These are phyloP conservation scores for Lysandra bellargus DNA, from an alignment of 2,888 invertebrate genomes.

Conservation along the genomic window DNA sequence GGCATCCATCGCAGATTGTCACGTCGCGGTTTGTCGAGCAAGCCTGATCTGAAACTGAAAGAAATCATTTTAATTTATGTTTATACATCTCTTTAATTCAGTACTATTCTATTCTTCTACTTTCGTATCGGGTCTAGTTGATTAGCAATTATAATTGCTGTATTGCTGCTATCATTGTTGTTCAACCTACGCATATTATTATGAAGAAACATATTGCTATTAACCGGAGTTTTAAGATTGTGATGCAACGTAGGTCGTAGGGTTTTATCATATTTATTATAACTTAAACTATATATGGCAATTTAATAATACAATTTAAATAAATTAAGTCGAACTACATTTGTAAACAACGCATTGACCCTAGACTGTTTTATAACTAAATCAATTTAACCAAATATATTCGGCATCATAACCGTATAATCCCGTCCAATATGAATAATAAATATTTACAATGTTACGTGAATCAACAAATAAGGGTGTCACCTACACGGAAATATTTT, in stretches of 20 bases:
- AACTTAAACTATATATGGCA: not conserved
- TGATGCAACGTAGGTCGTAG: constrained; percentile 11
- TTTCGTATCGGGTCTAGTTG: not conserved
- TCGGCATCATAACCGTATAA: constrained; percentile 2
- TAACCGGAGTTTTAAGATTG: not conserved
- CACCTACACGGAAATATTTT: not conserved
- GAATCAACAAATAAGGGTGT: not conserved
- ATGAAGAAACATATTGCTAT: not conserved
- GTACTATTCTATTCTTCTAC: too few relatives aligned
- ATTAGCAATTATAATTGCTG: not conserved
- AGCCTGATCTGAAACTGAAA: not conserved
- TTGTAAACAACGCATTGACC: constrained; percentile 12
- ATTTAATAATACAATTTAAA: not conserved
- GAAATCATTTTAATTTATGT: not conserved
- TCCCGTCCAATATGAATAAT: not conserved
- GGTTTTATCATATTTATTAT: constrained; percentile 16
- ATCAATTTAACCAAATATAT: constrained; percentile 18
- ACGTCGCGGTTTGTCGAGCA: not conserved
- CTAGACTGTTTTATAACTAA: not conserved
- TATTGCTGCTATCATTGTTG: not conserved
- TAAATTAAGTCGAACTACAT: not conserved
- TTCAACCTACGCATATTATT: not conserved
- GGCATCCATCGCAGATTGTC: constrained; percentile 42
- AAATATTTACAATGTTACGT: constrained; percentile 6
- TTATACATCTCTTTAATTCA: not conserved